These are phyloP conservation scores for Trachelipus rathkii DNA, from an alignment of 1,140 invertebrate species.

Conservation along the genomic window DNA sequence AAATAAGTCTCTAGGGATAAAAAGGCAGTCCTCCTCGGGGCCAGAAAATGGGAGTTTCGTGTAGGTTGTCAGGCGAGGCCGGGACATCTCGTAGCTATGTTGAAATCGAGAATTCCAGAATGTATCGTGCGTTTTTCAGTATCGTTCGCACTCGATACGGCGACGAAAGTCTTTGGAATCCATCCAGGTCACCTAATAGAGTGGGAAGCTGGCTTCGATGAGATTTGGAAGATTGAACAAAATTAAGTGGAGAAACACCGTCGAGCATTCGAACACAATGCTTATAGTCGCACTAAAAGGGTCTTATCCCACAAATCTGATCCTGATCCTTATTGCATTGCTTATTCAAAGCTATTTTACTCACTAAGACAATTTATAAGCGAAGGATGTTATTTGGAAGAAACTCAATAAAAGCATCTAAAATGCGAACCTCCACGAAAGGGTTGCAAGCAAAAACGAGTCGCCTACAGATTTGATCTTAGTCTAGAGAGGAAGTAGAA, in stretches of 20 bases:
- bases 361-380: constrained; percentile 36
- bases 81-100: constrained; percentile 33
- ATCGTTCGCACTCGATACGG: constrained; percentile 26
- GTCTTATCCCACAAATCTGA: constrained; percentile 31
- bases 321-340: constrained; percentile 38
- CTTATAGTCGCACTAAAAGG: constrained; percentile 26
- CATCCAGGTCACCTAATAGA: constrained; percentile 26
- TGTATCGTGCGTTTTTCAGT: constrained; percentile 30
- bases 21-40: constrained; percentile 38
- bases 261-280: constrained; percentile 40
- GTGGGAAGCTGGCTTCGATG: constrained; percentile 39
- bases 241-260: constrained; percentile 43
- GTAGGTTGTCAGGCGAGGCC: constrained; percentile 40
- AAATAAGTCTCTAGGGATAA: constrained; percentile 40
- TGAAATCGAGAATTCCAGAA: constrained; percentile 18
- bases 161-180: constrained; percentile 22
- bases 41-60: constrained; percentile 44
- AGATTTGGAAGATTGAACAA: constrained; percentile 44
- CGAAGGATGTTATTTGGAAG: constrained; percentile 39
- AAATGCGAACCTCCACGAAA: constrained; percentile 24
- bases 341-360: constrained; percentile 39
- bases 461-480: constrained; percentile 1
- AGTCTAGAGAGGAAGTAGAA: constrained; percentile 21
- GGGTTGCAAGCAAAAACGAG: constrained; percentile 20
- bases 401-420: constrained; percentile 39